phyloP scores from a whole-genome alignment of 2,888 invertebrate genomes.

The Folsomia candida region DNA sequence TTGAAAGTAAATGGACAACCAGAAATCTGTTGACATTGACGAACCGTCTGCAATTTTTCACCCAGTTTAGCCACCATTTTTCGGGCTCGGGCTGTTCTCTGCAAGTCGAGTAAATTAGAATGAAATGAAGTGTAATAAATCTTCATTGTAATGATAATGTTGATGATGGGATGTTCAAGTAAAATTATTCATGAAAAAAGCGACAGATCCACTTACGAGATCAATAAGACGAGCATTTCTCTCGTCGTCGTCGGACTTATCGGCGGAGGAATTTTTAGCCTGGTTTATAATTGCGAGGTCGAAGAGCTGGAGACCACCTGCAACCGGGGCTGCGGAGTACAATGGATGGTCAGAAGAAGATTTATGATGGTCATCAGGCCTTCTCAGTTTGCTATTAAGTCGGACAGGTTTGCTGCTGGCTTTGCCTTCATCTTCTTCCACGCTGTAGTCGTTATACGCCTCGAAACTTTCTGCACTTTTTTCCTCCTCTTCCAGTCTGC shows the following conservation, averaged over 20 bases:
- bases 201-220: not conserved
- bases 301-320: slow-evolving; percentile 25
- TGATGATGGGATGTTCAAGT: no score
- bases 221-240: slow-evolving; percentile 2
- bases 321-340: no score
- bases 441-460: slow-evolving; percentile 41
- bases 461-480: slow-evolving; percentile 39
- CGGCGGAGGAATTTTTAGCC: slow-evolving; percentile 9
- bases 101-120: not conserved
- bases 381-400: slow-evolving; percentile 26
- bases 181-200: not conserved
- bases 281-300: slow-evolving; percentile 29
- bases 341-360: no score
- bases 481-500: slow-evolving; percentile 35
- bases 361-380: slow-evolving; percentile 14
- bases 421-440: slow-evolving; percentile 38
- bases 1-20: slow-evolving; percentile 41
- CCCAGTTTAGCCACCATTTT: slow-evolving; percentile 34
- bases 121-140: not conserved
- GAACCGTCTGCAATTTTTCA: slow-evolving; percentile 38
- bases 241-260: slow-evolving; percentile 9
- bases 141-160: slow-evolving; percentile 4
- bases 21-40: slow-evolving; percentile 39
- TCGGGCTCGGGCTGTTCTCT: slow-evolving; percentile 35
- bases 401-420: slow-evolving; percentile 24